phyloP scores from a whole-genome alignment of 2,888 invertebrate genomes.

The Hirtodrosophila duncani region DNA sequence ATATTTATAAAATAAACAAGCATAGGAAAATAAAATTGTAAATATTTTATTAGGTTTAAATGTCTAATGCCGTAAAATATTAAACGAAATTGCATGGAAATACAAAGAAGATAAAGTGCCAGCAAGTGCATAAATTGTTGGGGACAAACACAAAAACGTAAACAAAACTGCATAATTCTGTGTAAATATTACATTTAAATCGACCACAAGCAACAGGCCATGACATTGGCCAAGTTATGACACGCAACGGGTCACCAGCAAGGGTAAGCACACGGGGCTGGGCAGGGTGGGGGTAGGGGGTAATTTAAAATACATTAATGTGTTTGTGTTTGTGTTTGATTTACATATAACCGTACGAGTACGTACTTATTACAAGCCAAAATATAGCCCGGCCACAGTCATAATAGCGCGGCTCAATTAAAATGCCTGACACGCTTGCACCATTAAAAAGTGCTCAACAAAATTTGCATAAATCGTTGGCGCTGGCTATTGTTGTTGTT shows the following conservation, averaged over 20 bases:
- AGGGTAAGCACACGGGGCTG: neutral
- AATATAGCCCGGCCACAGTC: conserved; percentile 18
- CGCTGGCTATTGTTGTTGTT: neutral
- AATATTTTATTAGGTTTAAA: too few species aligned
- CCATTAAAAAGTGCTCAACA: conserved; percentile 46
- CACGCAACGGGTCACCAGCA: conserved; percentile 1
- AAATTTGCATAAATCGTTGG: conserved; percentile 41
- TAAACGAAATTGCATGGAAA: too few species aligned
- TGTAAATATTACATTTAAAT: neutral
- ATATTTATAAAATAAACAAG: too few species aligned
- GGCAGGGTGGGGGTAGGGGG: neutral
- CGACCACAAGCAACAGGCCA: conserved; percentile 3
- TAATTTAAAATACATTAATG: neutral
- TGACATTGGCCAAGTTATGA: neutral
- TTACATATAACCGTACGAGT: too few species aligned
- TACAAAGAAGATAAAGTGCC: too few species aligned
- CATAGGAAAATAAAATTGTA: too few species aligned
- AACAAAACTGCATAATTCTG: neutral
- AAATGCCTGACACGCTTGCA: conserved; percentile 33
- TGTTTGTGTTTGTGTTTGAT: too few species aligned
- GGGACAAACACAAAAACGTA: too few species aligned
- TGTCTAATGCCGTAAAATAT: too few species aligned
- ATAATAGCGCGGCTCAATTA: conserved; percentile 23
- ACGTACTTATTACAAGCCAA: too few species aligned
- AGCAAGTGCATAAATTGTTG: neutral